Evolutionary conservation across 2,888 invertebrate genomes (phyloP).

Genomic region (Silvanus unidentatus): DNA sequence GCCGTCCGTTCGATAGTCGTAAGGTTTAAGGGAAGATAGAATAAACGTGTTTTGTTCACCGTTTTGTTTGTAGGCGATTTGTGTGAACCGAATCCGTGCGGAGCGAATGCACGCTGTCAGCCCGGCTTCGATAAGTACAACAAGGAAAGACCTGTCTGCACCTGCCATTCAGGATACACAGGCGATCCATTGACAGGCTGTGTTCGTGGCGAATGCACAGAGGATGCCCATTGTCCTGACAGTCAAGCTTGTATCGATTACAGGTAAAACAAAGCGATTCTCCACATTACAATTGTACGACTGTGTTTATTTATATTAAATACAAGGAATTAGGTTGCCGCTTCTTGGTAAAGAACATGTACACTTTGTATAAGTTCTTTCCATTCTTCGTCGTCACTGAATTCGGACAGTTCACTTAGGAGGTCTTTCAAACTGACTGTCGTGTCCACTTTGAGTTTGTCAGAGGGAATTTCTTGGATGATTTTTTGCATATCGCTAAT

Average conservation of each 20-base stretch:
- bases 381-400: slow-evolving; percentile 37
- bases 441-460: slow-evolving; percentile 24
- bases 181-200: slow-evolving; percentile 72
- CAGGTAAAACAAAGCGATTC: slow-evolving; percentile 50
- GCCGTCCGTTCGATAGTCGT: slow-evolving; percentile 77
- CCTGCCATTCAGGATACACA: slow-evolving; percentile 70
- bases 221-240: slow-evolving; percentile 70
- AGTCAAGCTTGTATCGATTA: slow-evolving; percentile 73
- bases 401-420: slow-evolving; percentile 32
- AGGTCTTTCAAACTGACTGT: slow-evolving; percentile 31
- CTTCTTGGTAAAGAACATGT: slow-evolving; percentile 30
- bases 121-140: slow-evolving; percentile 79
- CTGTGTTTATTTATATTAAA: background rate
- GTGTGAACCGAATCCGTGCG: slow-evolving; percentile 84
- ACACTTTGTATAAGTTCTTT: slow-evolving; percentile 34
- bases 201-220: slow-evolving; percentile 70
- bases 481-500: slow-evolving; percentile 33
- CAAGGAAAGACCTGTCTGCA: slow-evolving; percentile 79
- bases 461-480: slow-evolving; percentile 34
- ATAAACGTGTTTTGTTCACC: background rate
- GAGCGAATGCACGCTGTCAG: slow-evolving; percentile 68
- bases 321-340: background rate
- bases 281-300: background rate
- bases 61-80: slow-evolving; percentile 59
- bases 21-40: slow-evolving; percentile 32